Conservation (phyloP, 2,797 vertebrate species). For the Mallotus villosus region DNA sequence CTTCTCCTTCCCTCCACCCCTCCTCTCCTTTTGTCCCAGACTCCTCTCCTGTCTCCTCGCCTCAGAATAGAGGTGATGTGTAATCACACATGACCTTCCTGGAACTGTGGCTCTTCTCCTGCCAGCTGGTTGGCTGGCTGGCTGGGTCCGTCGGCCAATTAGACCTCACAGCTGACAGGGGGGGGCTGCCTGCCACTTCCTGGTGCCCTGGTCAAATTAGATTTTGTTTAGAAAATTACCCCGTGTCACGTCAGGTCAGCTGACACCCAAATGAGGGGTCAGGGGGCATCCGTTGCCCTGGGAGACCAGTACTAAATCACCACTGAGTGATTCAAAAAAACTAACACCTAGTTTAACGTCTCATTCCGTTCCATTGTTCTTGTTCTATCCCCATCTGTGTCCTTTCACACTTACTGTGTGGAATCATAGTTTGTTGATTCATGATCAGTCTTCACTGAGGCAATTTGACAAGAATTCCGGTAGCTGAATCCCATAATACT, state of each 20-base stretch:
- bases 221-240: constrained; percentile 2
- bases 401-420: too few relatives aligned
- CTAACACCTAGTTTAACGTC: neutral
- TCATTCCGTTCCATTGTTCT: neutral
- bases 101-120: constrained; percentile 10
- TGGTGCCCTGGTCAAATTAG: neutral
- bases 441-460: too few relatives aligned
- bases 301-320: neutral
- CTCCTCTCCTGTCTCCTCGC: too few relatives aligned
- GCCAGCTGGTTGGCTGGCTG: constrained; percentile 17
- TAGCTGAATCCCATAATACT: too few relatives aligned
- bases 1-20: too few relatives aligned
- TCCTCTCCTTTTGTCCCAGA: too few relatives aligned
- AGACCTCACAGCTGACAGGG: neutral
- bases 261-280: constrained; percentile 2
- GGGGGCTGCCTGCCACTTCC: constrained; percentile 1
- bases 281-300: neutral
- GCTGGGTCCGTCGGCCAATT: constrained; percentile 14
- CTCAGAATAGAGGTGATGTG: neutral
- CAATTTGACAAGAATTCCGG: too few relatives aligned
- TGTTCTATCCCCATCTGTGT: neutral
- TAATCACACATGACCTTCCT: constrained; percentile 22
- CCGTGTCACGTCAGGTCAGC: constrained; percentile 3
- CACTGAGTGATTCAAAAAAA: constrained; percentile 1
- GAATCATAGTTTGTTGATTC: too few relatives aligned